phyloP scores from a whole-genome alignment of 2,113 vertebrate species.

The Neolamprologus modestus region DNA sequence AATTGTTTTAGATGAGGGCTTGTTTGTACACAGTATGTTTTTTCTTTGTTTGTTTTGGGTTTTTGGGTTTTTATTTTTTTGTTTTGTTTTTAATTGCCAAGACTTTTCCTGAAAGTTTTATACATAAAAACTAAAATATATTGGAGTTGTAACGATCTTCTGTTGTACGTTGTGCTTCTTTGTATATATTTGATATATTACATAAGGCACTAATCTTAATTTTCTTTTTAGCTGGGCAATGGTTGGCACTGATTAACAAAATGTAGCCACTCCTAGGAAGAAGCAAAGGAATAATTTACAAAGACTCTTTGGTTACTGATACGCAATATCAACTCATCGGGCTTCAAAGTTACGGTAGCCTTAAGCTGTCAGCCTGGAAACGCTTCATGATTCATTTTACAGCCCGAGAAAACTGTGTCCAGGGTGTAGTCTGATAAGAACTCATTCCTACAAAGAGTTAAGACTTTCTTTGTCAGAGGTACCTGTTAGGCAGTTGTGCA shows the following conservation, averaged over 20 bases:
- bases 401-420: not conserved
- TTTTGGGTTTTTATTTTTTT: not conserved
- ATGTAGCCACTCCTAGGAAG: not conserved
- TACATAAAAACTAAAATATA: not conserved
- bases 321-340: not conserved
- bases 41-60: fast-evolving
- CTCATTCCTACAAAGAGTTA: not conserved
- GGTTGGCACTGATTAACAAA: not conserved
- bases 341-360: not conserved
- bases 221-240: not conserved
- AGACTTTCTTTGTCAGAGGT: not conserved
- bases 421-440: not conserved
- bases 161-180: not conserved
- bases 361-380: not conserved
- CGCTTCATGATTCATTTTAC: not conserved
- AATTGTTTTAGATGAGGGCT: not conserved
- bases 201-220: not conserved
- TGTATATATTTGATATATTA: not conserved
- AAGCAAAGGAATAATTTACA: not conserved
- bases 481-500: not conserved
- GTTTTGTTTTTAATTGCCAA: not conserved
- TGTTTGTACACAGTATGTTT: not conserved
- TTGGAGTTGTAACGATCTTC: not conserved
- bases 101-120: not conserved
- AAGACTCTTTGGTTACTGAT: not conserved